phyloP scores from a whole-genome alignment of 2,888 invertebrate genomes.

The Diaperis boleti region DNA sequence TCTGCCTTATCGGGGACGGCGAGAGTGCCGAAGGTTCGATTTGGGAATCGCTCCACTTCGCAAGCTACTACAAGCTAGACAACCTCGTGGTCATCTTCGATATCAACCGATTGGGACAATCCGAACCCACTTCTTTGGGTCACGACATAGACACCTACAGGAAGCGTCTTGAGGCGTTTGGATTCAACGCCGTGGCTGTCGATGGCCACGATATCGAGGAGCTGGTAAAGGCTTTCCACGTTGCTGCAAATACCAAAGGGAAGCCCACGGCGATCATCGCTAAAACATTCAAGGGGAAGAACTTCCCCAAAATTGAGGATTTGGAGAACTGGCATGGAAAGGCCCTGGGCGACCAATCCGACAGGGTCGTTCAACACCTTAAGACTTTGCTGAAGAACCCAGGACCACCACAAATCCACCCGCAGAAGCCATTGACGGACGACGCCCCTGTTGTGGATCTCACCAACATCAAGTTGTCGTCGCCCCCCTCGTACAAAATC shows the following conservation, averaged over 20 bases:
- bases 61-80: slow-evolving; percentile 93
- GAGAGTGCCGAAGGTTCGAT: slow-evolving; percentile 98
- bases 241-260: slow-evolving; percentile 79
- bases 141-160: slow-evolving; percentile 92
- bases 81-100: slow-evolving; percentile 98
- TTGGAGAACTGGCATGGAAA: slow-evolving; percentile 98
- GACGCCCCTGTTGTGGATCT: slow-evolving; percentile 83
- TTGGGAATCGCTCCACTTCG: slow-evolving; percentile 98
- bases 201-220: slow-evolving; percentile 97
- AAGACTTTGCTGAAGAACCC: slow-evolving; percentile 77
- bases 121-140: slow-evolving; percentile 93
- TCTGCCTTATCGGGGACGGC: slow-evolving; percentile 96
- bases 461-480: slow-evolving; percentile 76
- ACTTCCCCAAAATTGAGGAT: slow-evolving; percentile 92
- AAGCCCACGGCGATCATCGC: slow-evolving; percentile 94
- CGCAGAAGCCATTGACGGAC: slow-evolving; percentile 73
- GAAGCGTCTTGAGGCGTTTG: slow-evolving; percentile 89
- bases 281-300: slow-evolving; percentile 95
- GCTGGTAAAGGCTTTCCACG: slow-evolving; percentile 88
- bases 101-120: slow-evolving; percentile 97
- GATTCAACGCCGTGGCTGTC: slow-evolving; percentile 89
- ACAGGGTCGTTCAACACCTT: slow-evolving; percentile 76
- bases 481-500: slow-evolving; percentile 85
- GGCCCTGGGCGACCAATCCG: slow-evolving; percentile 87
- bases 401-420: slow-evolving; percentile 73